Conservation (phyloP, 2,113 vertebrate species). For the Callionymus lyra region DNA sequence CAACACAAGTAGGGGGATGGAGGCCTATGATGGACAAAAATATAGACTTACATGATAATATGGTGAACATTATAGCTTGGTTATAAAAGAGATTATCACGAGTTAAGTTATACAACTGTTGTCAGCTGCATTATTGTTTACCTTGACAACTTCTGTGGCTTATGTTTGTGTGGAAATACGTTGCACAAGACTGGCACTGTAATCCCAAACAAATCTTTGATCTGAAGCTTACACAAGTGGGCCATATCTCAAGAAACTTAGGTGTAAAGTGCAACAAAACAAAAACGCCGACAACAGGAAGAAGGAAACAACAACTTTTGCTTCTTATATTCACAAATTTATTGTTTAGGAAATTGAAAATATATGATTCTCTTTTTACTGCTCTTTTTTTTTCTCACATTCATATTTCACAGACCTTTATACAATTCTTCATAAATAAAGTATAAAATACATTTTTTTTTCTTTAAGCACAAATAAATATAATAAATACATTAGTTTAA, state of each 20-base stretch:
- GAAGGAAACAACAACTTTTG: conserved; percentile 7
- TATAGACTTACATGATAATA: no score
- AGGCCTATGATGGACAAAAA: no score
- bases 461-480: conserved; percentile 69
- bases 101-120: no score
- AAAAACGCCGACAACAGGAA: background rate
- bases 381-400: conserved; percentile 49
- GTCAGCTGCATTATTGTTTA: no score
- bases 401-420: conserved; percentile 50
- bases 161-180: no score
- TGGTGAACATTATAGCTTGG: no score
- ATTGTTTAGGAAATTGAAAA: conserved; percentile 62
- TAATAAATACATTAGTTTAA: conserved; percentile 74
- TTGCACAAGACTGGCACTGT: background rate
- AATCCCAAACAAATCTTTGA: background rate
- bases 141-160: no score
- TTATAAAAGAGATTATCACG: no score
- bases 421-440: conserved; percentile 68
- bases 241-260: background rate
- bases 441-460: conserved; percentile 71
- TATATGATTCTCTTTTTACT: conserved; percentile 55
- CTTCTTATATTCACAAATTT: conserved; percentile 46
- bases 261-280: no score
- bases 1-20: conserved; percentile 14
- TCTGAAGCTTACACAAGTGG: background rate